These are phyloP conservation scores for Anodontia alba DNA, from an alignment of 2,888 invertebrate species.

Conservation along the genomic window DNA sequence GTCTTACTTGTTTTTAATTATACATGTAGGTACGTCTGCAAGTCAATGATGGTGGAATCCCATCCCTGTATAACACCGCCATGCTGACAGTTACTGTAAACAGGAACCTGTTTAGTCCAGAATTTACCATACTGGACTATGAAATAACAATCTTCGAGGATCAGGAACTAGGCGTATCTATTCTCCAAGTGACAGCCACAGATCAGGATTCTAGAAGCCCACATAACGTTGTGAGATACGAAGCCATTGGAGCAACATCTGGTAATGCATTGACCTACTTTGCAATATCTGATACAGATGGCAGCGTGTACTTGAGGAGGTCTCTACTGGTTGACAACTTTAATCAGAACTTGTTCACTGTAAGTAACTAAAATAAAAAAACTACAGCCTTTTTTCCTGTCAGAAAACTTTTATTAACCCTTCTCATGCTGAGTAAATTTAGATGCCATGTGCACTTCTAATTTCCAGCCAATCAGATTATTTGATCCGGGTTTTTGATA, in stretches of 20 bases:
- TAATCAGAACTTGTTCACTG: constrained; percentile 53
- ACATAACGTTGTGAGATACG: constrained; percentile 75
- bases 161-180: constrained; percentile 66
- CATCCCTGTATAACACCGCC: constrained; percentile 70
- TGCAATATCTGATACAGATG: constrained; percentile 68
- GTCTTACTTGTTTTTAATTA: too few relatives aligned
- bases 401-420: too few relatives aligned
- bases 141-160: constrained; percentile 73
- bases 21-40: constrained; percentile 74
- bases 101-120: constrained; percentile 69
- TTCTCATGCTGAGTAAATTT: too few relatives aligned
- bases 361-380: constrained; percentile 49
- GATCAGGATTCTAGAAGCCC: constrained; percentile 75
- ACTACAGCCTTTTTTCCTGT: too few relatives aligned
- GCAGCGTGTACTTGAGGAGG: constrained; percentile 70
- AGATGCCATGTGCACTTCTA: too few relatives aligned
- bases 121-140: constrained; percentile 61
- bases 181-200: constrained; percentile 67
- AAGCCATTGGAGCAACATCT: constrained; percentile 66
- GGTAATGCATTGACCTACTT: constrained; percentile 73
- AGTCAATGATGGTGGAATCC: constrained; percentile 77
- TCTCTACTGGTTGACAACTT: constrained; percentile 66
- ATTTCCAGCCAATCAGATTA: too few relatives aligned
- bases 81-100: constrained; percentile 69
- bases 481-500: too few relatives aligned